These are phyloP conservation scores for Nematostella vectensis DNA, from an alignment of 92 coral and sea anemone genomes.

Conservation along the genomic window DNA sequence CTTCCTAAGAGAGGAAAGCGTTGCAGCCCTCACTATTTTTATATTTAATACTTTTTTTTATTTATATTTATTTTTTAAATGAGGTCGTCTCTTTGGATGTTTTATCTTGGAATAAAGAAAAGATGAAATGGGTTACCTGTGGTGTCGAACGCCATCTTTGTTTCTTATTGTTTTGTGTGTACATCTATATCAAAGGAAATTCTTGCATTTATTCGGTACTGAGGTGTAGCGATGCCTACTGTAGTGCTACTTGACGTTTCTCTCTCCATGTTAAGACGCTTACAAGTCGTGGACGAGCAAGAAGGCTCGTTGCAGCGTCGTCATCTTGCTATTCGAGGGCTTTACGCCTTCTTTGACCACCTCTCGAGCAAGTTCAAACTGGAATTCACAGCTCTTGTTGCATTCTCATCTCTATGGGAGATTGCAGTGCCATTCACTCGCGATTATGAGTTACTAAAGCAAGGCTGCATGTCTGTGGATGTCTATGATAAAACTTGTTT, in stretches of 20 bases:
- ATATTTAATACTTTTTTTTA: too few relatives aligned
- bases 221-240: conserved; percentile 72
- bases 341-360: conserved; percentile 79
- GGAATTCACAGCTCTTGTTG: conserved; percentile 90
- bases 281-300: conserved; percentile 69
- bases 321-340: conserved; percentile 86
- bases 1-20: too few relatives aligned
- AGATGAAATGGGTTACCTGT: too few relatives aligned
- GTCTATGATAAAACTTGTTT: conserved; percentile 86
- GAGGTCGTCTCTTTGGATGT: too few relatives aligned
- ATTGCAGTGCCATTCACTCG: conserved; percentile 96
- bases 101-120: too few relatives aligned
- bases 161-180: too few relatives aligned
- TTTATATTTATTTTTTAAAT: too few relatives aligned
- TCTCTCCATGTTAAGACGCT: conserved; percentile 81
- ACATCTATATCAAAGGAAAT: too few relatives aligned
- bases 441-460: conserved; percentile 90
- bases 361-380: conserved; percentile 78
- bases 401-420: conserved; percentile 99
- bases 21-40: too few relatives aligned
- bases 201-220: too few relatives aligned
- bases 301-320: conserved; percentile 65
- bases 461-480: conserved; percentile 94
- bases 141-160: too few relatives aligned
- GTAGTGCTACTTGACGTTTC: conserved; percentile 96